A percentile compares a stretch with the other conserved stretches of the same genome.
These are phyloP conservation scores for Penaeus japonicus DNA, from an alignment of 1,140 invertebrate genomes.

Conservation along the genomic window DNA sequence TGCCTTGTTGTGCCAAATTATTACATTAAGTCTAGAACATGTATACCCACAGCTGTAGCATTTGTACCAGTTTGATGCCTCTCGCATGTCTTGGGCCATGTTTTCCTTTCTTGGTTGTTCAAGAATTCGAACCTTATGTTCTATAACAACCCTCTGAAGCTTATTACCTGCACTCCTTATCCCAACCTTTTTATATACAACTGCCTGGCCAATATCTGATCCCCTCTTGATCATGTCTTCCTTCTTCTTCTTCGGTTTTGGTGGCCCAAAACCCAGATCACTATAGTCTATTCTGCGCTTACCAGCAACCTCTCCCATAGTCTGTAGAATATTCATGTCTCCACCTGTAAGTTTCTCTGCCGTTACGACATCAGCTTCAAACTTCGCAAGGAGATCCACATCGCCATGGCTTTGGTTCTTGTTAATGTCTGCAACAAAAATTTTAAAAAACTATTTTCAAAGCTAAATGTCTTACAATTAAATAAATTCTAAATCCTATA, in stretches of 20 bases:
- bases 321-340: conserved; percentile 52
- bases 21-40: conserved; percentile 54
- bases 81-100: conserved; percentile 43
- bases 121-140: conserved; percentile 56
- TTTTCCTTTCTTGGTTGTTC: conserved; percentile 51
- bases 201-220: conserved; percentile 56
- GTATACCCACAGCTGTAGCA: conserved; percentile 56
- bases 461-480: too few relatives aligned
- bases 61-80: conserved; percentile 49
- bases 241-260: conserved; percentile 54
- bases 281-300: conserved; percentile 60
- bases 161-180: neutral
- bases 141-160: conserved; percentile 25
- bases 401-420: conserved; percentile 55
- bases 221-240: conserved; percentile 35
- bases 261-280: conserved; percentile 57
- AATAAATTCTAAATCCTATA: too few relatives aligned
- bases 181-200: conserved; percentile 55
- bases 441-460: neutral
- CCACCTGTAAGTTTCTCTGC: conserved; percentile 59
- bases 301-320: conserved; percentile 50
- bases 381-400: conserved; percentile 54
- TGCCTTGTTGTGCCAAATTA: conserved; percentile 58
- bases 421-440: conserved; percentile 39
- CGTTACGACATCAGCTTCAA: conserved; percentile 56